Evolutionary conservation across 2,888 invertebrate genomes (phyloP), one percentile per base, ranked within the genome.

Genomic region (Dusona sp.): DNA sequence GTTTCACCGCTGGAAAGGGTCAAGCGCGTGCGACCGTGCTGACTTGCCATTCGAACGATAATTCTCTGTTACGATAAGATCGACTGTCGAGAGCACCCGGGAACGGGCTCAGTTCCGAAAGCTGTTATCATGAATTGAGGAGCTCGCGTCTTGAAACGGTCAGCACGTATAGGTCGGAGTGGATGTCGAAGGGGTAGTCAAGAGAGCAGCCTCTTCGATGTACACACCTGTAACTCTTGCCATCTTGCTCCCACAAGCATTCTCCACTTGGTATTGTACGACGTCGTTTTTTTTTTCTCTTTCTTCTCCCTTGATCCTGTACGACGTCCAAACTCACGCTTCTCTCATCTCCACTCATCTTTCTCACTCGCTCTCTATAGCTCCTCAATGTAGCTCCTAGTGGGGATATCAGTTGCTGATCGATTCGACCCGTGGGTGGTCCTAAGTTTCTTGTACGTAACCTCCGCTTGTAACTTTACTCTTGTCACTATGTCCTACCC

Each of bases 371-470:
- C 80, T 81, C 78, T 61, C n/a, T 36, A 67, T 51, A 81, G 65
- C 65, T 65, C 33, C 42, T 42, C 45, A 61, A 74, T 54, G 74
- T 42, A 42, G 16, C 16, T 19, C 25, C 42, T 36, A 33, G 64
- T 61, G 70, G 33, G 73, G 90, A 89, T 92, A 92, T 92, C 92
- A 92, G 92, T 93, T 93, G 91, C 92, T 92, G 93, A 93, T 93
- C 93, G 92, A 93, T 93, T 92, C 92, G 91, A 91, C 90, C 91
- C 90, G 92, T 93, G 93, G 93, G 93, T 93, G 93, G 93, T 93
- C 93, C 90, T 86, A 89, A 79, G 89, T 90, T 89, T 89, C 90
- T 70, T 88, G 89, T 91, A 91, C 45, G 75, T 77, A 79, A 79
- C 90, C 90, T 88, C 89, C 87, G 80, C 87, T 48, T 91, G 93